Evolutionary conservation across 2,797 vertebrate species (phyloP), one percentile per base, ranked within the genome.

Genomic region (Cetoscarus ocellatus): DNA sequence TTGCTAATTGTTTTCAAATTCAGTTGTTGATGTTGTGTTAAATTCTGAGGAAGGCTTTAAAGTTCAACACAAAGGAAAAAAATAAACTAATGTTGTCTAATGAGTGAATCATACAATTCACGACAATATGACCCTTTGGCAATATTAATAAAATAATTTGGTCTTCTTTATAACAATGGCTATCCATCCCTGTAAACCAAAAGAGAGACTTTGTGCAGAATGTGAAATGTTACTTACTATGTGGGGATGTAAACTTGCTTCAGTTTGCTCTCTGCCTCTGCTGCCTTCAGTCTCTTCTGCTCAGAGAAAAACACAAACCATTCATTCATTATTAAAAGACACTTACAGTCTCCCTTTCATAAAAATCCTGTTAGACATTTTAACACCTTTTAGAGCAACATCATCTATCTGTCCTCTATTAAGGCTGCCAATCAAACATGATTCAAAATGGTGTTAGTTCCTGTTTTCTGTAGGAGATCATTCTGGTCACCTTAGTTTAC

Each of bases 201-300:
- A n/a, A 27, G 27, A 27, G 27, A 27, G 27, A 27, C 27, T 27
- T 27, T 27, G 27, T 27, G 27, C 27, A 27, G 27, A 27, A 27
- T 2, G 27, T 27, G 27, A 27, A 27, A 27, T 27, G 27, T 27
- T 27, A 98, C 98, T 98, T 94, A 99, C 98, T 99, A 99, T 84
- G 97, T 99, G 67, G 98, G 97, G 90, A 99, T 99, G 93, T 99
- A 99, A 69, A 99, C 98, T 94, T 99, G 98, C 87, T 99, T 98
- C 93, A 99, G 92, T 90, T 98, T 99, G 93, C 98, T 99, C 87
- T 99, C 98, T 43, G 97, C 97, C 94, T 98, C 97, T 61, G 98
- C 97, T 10, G 98, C 97, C 92, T 99, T 99, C 91, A 99, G 95
- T 78, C 97, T 94, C 94, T 99, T 99, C 98, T 99, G 93, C 85